These are phyloP conservation scores for Euplexia lucipara DNA, from an alignment of 2,888 invertebrate species.

Conservation along the genomic window DNA sequence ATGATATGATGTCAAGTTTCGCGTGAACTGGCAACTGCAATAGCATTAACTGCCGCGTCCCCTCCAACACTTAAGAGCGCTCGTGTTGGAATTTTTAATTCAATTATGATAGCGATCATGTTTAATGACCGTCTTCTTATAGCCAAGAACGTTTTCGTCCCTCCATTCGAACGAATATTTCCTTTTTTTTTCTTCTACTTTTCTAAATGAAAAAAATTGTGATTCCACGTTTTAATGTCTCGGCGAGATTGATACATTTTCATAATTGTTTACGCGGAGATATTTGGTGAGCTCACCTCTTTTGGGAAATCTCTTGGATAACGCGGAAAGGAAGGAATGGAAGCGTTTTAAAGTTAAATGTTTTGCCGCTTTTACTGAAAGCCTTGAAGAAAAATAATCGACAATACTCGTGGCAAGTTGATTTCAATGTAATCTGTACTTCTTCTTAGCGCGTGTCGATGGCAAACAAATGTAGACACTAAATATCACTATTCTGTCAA, in stretches of 20 bases:
- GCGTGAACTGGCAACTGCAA: conserved; percentile 62
- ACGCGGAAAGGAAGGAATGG: background rate
- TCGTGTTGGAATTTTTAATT: conserved; percentile 91
- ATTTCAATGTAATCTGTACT: background rate
- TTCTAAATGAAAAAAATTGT: conserved; percentile 64
- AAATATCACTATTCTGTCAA: too few species aligned
- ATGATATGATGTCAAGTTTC: conserved; percentile 48
- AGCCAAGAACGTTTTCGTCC: conserved; percentile 79
- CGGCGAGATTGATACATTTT: conserved; percentile 79
- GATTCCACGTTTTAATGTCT: conserved; percentile 71
- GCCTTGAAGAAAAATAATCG: background rate
- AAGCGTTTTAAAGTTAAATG: conserved; percentile 9
- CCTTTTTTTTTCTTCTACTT: conserved; percentile 55
- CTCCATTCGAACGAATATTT: conserved; percentile 66
- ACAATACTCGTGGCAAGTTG: background rate
- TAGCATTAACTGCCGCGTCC: conserved; percentile 63
- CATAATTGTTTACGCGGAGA: conserved; percentile 75
- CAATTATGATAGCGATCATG: conserved; percentile 91
- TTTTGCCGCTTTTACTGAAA: background rate
- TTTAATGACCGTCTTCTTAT: conserved; percentile 87
- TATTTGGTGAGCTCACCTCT: conserved; percentile 56
- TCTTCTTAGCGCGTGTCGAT: too few species aligned
- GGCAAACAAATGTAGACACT: too few species aligned
- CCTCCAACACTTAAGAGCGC: conserved; percentile 75
- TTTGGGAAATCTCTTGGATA: conserved; percentile 33